Percentiles rank a stretch among this genome's conserved stretches.
phyloP scores from a whole-genome alignment of 37 sponge, comb jelly and placozoan genomes.

The Beroe forskalii region DNA sequence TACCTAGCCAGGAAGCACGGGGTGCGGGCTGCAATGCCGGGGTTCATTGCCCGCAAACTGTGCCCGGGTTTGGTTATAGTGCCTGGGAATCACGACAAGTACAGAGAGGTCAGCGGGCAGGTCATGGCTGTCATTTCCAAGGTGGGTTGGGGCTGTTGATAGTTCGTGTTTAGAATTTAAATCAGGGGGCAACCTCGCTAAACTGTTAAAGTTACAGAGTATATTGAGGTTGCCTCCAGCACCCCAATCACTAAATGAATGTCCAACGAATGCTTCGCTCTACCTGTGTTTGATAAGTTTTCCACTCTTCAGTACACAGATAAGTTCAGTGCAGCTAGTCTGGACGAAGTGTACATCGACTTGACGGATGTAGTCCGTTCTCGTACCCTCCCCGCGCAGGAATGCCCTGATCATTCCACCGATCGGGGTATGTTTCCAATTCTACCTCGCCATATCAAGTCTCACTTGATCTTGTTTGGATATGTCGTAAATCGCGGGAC shows the following conservation, averaged over 20 bases:
- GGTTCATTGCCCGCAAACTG: constrained; percentile 91
- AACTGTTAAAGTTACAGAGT: too few species aligned
- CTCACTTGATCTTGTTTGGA: too few species aligned
- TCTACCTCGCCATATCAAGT: too few species aligned
- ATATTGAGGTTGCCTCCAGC: too few species aligned
- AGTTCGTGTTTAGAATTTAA: too few species aligned
- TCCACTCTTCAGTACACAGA: not conserved
- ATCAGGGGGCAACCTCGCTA: too few species aligned
- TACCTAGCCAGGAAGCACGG: constrained; percentile 89
- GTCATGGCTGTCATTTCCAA: not conserved
- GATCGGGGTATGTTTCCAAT: too few species aligned
- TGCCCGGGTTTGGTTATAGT: constrained; percentile 91
- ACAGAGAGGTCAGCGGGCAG: constrained; percentile 69
- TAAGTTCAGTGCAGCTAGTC: not conserved
- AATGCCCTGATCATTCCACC: constrained; percentile 16
- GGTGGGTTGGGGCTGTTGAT: too few species aligned
- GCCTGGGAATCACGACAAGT: constrained; percentile 75
- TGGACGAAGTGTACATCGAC: constrained; percentile 33
- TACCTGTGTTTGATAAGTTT: too few species aligned
- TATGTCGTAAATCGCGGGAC: too few species aligned
- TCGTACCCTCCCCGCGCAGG: not conserved
- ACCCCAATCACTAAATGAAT: too few species aligned
- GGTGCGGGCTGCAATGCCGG: constrained; percentile 96
- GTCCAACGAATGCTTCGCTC: too few species aligned
- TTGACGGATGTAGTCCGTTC: not conserved